Conservation (phyloP, 2,888 invertebrate genomes). For the Eupithecia subfuscata region DNA sequence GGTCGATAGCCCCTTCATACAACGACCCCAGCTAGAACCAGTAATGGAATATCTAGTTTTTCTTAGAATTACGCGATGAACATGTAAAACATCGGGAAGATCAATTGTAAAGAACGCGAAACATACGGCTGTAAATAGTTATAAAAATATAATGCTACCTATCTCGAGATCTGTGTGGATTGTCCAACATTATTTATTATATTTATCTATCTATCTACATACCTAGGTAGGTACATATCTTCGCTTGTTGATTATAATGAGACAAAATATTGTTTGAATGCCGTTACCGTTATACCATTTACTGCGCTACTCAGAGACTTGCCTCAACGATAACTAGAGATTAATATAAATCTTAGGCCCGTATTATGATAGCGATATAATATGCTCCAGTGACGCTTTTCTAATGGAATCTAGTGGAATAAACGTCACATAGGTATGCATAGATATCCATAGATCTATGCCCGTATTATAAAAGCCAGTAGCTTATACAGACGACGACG, state of each 20-base stretch:
- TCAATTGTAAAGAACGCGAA: background rate
- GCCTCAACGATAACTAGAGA: background rate
- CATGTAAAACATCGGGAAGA: background rate
- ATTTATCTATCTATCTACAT: background rate
- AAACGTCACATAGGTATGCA: too few species aligned
- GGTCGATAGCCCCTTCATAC: background rate
- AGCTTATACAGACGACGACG: background rate
- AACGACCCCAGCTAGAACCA: background rate
- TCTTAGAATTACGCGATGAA: background rate
- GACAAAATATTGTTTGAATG: background rate
- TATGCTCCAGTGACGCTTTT: too few species aligned
- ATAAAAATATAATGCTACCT: background rate
- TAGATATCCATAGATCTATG: too few species aligned
- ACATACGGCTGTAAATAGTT: background rate
- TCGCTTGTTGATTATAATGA: background rate
- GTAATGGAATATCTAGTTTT: background rate
- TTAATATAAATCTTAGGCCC: too few species aligned
- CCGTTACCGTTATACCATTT: background rate
- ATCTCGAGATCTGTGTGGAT: too few species aligned
- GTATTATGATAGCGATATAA: too few species aligned
- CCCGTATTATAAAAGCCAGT: background rate
- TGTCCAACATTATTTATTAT: too few species aligned
- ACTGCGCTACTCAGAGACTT: background rate
- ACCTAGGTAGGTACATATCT: background rate
- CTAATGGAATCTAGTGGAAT: too few species aligned